A percentile compares a stretch with the other conserved stretches of the same genome.
Conservation (phyloP, 1,140 invertebrate species). For the Chrysomallon squamiferum region DNA sequence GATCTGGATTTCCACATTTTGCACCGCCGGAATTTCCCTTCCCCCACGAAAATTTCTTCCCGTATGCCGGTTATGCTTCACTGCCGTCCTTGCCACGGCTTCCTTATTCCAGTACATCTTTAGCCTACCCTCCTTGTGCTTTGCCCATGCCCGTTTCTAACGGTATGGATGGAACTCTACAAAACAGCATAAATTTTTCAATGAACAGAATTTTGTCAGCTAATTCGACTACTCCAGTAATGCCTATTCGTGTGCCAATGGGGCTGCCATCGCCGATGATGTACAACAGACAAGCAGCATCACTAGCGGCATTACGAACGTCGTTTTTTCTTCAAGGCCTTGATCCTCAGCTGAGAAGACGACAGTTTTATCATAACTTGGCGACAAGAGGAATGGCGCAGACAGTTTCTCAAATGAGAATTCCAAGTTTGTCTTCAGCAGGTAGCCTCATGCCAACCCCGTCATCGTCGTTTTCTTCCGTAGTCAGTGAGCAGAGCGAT, state of each 20-base stretch:
- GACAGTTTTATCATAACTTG: not conserved
- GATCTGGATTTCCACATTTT: constrained; percentile 58
- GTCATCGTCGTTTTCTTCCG: not conserved
- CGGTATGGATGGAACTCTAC: not conserved
- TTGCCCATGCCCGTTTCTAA: not conserved
- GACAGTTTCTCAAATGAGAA: not conserved
- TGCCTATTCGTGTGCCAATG: not conserved
- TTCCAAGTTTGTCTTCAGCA: not conserved
- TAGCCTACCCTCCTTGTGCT: not conserved
- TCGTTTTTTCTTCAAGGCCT: too few species aligned
- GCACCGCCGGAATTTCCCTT: constrained; percentile 23
- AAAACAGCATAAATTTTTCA: constrained; percentile 1
- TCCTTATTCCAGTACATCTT: not conserved
- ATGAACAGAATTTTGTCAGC: not conserved
- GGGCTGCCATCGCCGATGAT: not conserved
- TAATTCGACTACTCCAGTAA: not conserved
- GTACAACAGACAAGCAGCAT: too few species aligned
- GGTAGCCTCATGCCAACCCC: not conserved
- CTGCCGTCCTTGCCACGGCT: constrained; percentile 93
- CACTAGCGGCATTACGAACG: too few species aligned
- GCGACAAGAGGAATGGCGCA: not conserved
- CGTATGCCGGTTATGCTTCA: constrained; percentile 62
- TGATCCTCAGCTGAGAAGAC: too few species aligned
- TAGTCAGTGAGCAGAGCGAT: not conserved
- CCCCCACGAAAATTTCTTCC: constrained; percentile 64